Base-by-base conservation (phyloP, 2,797 vertebrate genomes). In the Sitta carolinensis region DNA sequence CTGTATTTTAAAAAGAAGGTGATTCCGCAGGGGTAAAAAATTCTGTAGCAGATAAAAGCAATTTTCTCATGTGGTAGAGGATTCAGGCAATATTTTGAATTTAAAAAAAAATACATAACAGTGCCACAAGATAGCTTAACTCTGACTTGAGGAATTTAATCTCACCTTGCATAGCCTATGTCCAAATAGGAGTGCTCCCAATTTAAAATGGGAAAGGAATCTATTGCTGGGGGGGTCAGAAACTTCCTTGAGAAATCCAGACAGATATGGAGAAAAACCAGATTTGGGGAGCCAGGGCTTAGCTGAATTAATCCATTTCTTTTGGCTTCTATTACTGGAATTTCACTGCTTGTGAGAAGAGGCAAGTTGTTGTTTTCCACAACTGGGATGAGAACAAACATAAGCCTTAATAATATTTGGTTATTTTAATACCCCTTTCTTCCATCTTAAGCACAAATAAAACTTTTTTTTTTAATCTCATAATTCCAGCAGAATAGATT, bases 381-480 rank as follows among this genome's bases (percentile, higher is more conserved):
- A 67, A 51, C 58, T 77, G 85, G 82, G 87, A 81, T 91, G 83
- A 76, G 69, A 87, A 77, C 62, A 95, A 97, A 80, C 16, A n/a
- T 82, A 85, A 93, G 69, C 40, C 68, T 6, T 63, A 45, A 73
- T 32, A 84, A 91, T 63, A 84, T 32, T 59, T 82, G 36, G 48
- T 26, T 81, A 48, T 92, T 82, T 59, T 85, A 87, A 77, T 55
- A 78, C 6, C 18, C 23, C 26, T 77, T 79, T 48, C 32, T 16
- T 91, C 30, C 74, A 69, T 75, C 69, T 89, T 85, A 55, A 55
- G 48, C 88, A 92, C 52, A 78, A 96, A 89, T 22, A n/a, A 72
- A 86, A 52, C 54, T 20, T 30, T 11, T 62, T 36, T 36, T 36
- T 36, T 74, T 47, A 20, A 3, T 36, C 67, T 79, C 30, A 10